These are phyloP conservation scores for Picathartes gymnocephalus DNA, from an alignment of 2,113 vertebrate genomes.

Conservation along the genomic window DNA sequence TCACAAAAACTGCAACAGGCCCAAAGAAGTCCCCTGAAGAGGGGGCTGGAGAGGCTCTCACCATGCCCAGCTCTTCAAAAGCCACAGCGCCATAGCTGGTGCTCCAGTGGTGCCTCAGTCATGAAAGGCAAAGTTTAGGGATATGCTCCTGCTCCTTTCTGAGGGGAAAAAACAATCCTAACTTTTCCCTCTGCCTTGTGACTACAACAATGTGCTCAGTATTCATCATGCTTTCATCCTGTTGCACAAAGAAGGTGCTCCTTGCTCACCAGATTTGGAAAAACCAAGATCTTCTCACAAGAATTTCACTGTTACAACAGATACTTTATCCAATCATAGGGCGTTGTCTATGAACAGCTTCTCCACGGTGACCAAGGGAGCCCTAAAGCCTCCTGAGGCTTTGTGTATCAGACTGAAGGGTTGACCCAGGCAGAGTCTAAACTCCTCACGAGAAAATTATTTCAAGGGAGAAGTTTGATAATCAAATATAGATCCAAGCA, in stretches of 20 bases:
- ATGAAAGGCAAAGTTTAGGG: background rate
- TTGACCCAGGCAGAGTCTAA: background rate
- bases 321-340: background rate
- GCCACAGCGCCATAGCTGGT: fast-evolving
- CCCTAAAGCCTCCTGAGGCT: background rate
- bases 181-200: background rate
- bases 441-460: background rate
- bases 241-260: background rate
- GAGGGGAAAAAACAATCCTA: background rate
- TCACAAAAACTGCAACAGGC: background rate
- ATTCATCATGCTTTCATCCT: background rate
- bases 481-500: background rate
- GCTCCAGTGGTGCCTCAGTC: background rate
- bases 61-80: background rate
- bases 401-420: background rate
- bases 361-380: background rate
- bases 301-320: background rate
- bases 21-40: background rate
- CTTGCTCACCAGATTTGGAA: background rate
- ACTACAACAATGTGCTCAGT: background rate
- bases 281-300: background rate
- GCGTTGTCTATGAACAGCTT: background rate
- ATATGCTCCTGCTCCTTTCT: background rate
- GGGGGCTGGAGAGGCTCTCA: background rate
- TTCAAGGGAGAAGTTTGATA: background rate